Conservation (phyloP, 2,113 vertebrate species). For the Zosterops borbonicus region DNA sequence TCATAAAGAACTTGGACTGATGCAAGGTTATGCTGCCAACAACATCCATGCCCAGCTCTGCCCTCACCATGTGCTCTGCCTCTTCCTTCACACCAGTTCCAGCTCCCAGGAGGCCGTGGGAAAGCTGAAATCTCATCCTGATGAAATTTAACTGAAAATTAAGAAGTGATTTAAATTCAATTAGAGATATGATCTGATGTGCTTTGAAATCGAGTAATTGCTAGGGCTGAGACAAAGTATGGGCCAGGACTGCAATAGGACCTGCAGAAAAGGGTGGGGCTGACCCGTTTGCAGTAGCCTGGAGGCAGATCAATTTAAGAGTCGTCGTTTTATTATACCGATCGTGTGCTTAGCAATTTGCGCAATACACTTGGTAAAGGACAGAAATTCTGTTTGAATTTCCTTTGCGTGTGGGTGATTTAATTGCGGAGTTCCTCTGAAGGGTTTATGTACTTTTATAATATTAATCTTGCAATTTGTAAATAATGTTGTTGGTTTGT, state of each 20-base stretch:
- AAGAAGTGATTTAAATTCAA: neutral
- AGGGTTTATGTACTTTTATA: neutral
- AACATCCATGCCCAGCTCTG: neutral
- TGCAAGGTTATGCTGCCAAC: neutral
- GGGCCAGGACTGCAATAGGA: neutral
- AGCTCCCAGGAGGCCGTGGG: neutral
- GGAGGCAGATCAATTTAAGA: neutral
- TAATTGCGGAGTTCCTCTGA: neutral
- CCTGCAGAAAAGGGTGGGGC: neutral
- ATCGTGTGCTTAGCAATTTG: neutral
- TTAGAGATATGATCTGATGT: neutral
- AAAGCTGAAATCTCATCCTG: neutral
- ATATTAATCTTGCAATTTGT: neutral
- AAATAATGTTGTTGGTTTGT: neutral
- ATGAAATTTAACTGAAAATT: neutral
- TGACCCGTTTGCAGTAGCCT: neutral
- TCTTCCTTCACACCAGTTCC: neutral
- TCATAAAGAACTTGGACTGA: neutral
- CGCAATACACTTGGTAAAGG: neutral
- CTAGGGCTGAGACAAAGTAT: neutral
- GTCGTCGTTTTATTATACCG: neutral
- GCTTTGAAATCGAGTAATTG: neutral
- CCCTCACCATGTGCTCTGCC: neutral
- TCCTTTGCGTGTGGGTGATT: neutral
- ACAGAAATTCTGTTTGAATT: neutral